A percentile compares a stretch with the other conserved stretches of the same genome.
phyloP scores from a whole-genome alignment of 1,140 invertebrate species.

The Drosophila lacertosa region DNA sequence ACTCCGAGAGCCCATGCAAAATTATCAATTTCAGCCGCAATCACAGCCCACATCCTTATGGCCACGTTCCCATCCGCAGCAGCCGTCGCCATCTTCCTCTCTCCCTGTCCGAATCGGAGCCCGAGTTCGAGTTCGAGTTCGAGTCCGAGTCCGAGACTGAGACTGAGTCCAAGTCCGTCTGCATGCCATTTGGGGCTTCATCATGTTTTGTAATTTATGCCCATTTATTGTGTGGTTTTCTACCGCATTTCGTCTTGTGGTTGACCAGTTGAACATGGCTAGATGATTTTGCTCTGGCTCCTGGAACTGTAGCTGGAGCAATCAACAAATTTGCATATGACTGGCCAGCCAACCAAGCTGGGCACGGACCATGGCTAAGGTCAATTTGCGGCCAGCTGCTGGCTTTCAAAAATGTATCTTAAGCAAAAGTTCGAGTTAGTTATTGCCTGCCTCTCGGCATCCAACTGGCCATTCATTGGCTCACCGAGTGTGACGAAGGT shows the following conservation, averaged over 20 bases:
- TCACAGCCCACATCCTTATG: constrained; percentile 19
- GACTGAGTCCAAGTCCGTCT: neutral
- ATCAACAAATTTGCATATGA: constrained; percentile 78
- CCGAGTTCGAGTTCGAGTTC: too few relatives aligned
- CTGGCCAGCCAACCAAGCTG: constrained; percentile 29
- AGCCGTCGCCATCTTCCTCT: neutral
- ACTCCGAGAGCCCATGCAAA: constrained; percentile 16
- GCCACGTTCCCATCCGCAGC: neutral
- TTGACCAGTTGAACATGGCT: constrained; percentile 46
- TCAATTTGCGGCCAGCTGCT: constrained; percentile 62
- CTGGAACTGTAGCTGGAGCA: constrained; percentile 46
- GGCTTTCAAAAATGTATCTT: constrained; percentile 42
- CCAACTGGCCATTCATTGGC: constrained; percentile 13
- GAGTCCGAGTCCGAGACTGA: constrained; percentile 2
- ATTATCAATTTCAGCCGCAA: constrained; percentile 38
- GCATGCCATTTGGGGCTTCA: constrained; percentile 42
- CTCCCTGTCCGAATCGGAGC: neutral
- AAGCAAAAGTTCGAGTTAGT: constrained; percentile 41
- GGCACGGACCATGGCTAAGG: constrained; percentile 24
- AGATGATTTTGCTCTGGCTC: constrained; percentile 16
- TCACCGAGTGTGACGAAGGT: constrained; percentile 1
- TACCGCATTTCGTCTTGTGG: constrained; percentile 70
- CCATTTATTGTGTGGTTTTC: constrained; percentile 80
- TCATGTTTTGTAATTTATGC: constrained; percentile 80
- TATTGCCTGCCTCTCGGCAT: constrained; percentile 6